Evolutionary conservation across 92 coral and sea anemone genomes (phyloP), one percentile per base, ranked within the genome.

Genomic region (Umimayanthus kanabou): DNA sequence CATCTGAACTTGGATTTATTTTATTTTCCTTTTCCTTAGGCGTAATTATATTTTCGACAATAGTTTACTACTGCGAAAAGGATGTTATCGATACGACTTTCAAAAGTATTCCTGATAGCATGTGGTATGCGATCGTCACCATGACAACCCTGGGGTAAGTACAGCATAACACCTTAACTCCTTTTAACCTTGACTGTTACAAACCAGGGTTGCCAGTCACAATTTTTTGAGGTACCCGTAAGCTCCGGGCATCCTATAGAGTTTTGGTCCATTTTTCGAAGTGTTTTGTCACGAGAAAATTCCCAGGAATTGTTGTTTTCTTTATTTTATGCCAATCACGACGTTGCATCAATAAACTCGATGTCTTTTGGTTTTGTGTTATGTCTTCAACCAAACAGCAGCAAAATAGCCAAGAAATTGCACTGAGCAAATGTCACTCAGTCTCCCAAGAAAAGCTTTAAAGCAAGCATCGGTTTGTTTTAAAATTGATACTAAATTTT

Each of bases 91-190:
- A 92, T 69, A 92, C 99, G 22, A 91, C 93, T 16, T 97, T 97
- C 69, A 85, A 83, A 16, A 94, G 98, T 69, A 97, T 95, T 65
- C 97, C 98, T 15, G 94, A 92, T 86, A 92, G 98, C 22, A 95
- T 97, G 96, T 97, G 99, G 99, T 97, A 93, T 80, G 99, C 98
- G 28, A 97, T 97, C 67, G 93, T 97, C 50, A 97, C 99, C 57
- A 93, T 94, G 94, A 97, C 99, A 20, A 95, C 99, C 1, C 89
- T 94, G 64, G 99, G 99, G 99, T 97, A 83, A 91, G 98, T 91
- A 39, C 9, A 37, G 4, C 16, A 11, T 10, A 42, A 42, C 33
- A 18, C 15, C 23, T 57, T 23, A 78, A 6, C 65, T 45, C 13
- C 5, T 1, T 78, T 53, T 53, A 11, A 53, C 58, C 18, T 53